Percentiles rank a stretch among this genome's conserved stretches.
phyloP scores from a whole-genome alignment of 92 coral and sea anemone species.

The Zoanthus sansibaricus region DNA sequence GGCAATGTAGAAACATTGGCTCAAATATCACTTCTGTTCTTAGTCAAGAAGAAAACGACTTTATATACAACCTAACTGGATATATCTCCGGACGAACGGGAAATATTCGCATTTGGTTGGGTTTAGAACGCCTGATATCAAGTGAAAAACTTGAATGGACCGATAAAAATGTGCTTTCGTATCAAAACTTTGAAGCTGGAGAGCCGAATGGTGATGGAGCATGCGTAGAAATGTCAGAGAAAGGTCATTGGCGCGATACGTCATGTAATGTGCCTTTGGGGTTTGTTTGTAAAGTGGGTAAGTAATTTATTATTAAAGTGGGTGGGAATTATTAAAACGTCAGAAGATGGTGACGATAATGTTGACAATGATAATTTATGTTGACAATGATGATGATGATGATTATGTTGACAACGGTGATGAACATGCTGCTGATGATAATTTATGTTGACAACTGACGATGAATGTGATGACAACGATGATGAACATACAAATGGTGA shows the following conservation, averaged over 20 bases:
- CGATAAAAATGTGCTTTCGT: conserved; percentile 60
- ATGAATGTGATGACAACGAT: not conserved
- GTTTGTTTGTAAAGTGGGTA: conserved; percentile 92
- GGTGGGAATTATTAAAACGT: not conserved
- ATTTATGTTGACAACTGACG: not conserved
- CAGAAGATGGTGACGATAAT: not conserved
- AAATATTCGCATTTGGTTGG: conserved; percentile 32
- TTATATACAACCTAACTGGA: conserved; percentile 35
- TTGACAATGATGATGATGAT: not conserved
- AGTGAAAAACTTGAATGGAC: conserved; percentile 74
- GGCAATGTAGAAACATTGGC: conserved; percentile 60
- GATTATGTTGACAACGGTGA: not conserved
- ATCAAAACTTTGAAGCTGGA: conserved; percentile 84
- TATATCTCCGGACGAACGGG: conserved; percentile 40
- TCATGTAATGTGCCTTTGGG: conserved; percentile 75
- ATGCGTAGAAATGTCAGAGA: conserved; percentile 89
- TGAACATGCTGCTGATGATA: not conserved
- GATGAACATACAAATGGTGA: not conserved
- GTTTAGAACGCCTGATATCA: conserved; percentile 71
- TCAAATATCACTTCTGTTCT: conserved; percentile 77
- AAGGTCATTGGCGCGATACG: conserved; percentile 87
- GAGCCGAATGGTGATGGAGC: conserved; percentile 90
- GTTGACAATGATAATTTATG: not conserved
- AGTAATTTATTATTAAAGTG: not conserved
- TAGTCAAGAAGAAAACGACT: conserved; percentile 69